These are phyloP conservation scores for Platyura marginata DNA, from an alignment of 1,140 invertebrate genomes.

Conservation along the genomic window DNA sequence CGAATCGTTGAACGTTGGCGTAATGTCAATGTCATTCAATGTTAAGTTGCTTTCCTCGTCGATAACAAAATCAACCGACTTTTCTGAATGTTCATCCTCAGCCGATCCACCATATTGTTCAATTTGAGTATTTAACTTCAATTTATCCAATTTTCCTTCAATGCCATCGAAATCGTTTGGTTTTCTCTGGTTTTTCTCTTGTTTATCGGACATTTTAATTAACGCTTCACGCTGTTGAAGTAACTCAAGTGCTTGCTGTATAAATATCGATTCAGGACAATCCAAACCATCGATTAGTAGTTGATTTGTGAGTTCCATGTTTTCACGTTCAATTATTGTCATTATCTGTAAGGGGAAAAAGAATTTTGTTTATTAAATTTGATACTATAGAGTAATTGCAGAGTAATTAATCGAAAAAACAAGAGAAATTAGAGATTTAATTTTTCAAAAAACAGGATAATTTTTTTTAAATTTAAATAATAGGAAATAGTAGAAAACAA, in stretches of 20 bases:
- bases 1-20: slow-evolving; percentile 12
- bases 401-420: not conserved
- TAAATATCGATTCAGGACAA: slow-evolving; percentile 65
- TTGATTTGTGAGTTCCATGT: slow-evolving; percentile 32
- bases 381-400: not conserved
- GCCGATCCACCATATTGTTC: not conserved
- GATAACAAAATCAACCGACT: slow-evolving; percentile 8
- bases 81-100: slow-evolving; percentile 3
- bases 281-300: slow-evolving; percentile 43
- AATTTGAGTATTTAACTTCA: not conserved
- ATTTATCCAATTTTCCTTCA: not conserved
- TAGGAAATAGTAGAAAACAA: too few relatives aligned
- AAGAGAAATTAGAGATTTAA: not conserved
- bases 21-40: slow-evolving; percentile 8
- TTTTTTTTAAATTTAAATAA: too few relatives aligned
- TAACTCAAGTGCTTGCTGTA: slow-evolving; percentile 57
- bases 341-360: slow-evolving; percentile 20
- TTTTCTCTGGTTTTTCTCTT: not conserved
- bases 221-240: slow-evolving; percentile 26
- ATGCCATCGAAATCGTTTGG: not conserved
- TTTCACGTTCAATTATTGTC: slow-evolving; percentile 53
- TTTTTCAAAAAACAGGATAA: too few relatives aligned
- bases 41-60: slow-evolving; percentile 3
- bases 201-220: slow-evolving; percentile 7
- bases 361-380: slow-evolving; percentile 10